Conservation (phyloP, 1,140 invertebrate genomes). For the Ruditapes philippinarum region DNA sequence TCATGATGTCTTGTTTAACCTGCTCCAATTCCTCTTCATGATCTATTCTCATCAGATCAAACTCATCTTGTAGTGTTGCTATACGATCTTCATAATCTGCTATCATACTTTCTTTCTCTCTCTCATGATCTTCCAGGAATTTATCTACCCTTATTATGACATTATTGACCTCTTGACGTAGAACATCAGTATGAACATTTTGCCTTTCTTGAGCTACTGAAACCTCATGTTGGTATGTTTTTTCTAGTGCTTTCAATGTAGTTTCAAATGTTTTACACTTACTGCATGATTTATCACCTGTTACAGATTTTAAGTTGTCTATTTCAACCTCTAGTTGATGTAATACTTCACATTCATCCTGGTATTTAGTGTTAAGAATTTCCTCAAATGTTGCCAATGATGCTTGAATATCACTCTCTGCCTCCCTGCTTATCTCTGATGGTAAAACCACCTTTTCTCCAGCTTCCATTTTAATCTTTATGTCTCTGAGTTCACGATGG, state of each 20-base stretch:
- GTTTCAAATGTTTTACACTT: slow-evolving; percentile 74
- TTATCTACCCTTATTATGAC: slow-evolving; percentile 78
- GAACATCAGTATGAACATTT: slow-evolving; percentile 79
- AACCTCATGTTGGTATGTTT: slow-evolving; percentile 79
- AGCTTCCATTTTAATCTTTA: slow-evolving; percentile 75
- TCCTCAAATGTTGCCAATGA: slow-evolving; percentile 80
- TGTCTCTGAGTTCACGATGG: slow-evolving; percentile 75
- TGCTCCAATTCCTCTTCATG: slow-evolving; percentile 83
- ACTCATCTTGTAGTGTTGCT: slow-evolving; percentile 77
- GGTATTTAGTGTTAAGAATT: slow-evolving; percentile 81
- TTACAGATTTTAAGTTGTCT: slow-evolving; percentile 71
- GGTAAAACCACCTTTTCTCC: slow-evolving; percentile 68
- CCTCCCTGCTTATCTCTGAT: slow-evolving; percentile 74
- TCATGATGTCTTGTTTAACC: slow-evolving; percentile 82
- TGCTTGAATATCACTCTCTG: slow-evolving; percentile 77
- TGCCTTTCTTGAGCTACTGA: slow-evolving; percentile 79
- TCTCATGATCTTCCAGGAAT: slow-evolving; percentile 76
- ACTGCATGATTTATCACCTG: slow-evolving; percentile 39
- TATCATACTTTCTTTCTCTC: slow-evolving; percentile 74
- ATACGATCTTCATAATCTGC: slow-evolving; percentile 80
- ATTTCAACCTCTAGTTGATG: slow-evolving; percentile 77
- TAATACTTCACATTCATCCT: slow-evolving; percentile 82
- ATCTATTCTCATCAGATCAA: slow-evolving; percentile 75
- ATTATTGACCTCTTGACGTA: slow-evolving; percentile 78
- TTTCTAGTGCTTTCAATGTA: slow-evolving; percentile 77